Base-by-base conservation (phyloP, 1,140 invertebrate species). In the Anoplophora glabripennis region DNA sequence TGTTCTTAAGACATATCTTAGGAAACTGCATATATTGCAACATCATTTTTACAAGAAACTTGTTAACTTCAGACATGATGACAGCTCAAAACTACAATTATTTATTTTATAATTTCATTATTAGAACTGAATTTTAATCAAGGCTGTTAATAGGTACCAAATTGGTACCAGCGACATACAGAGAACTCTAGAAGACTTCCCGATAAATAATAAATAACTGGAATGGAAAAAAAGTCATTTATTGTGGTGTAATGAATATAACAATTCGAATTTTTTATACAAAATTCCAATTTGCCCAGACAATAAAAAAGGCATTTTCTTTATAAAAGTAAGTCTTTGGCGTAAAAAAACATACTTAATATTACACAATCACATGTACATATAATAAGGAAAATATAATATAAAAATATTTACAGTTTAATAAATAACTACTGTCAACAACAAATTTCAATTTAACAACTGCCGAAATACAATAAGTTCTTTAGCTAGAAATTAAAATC, bases 401-500 rank as follows among this genome's bases (percentile, higher is more conserved):
- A 52, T 35, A 52, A 52, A 52, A 38, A 57, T 57, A 57, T 57
- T 42, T 49, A 51, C 47, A 57, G 33, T 48, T 40, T 40, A 56
- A 56, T 48, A 56, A 56, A 47, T 47, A 56, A 34, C 11, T 33
- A 33, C 21, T 28, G 18, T 33, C 11, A 33, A 11, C 35, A 49
- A 33, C 35, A 9, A 15, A 37, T 41, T 52, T n/a, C 49, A 11
- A 11, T 38, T 37, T n/a, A 49, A 40, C 12, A 40, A 52, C 15
- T 11, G 15, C 12, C 36, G 10, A 35, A 52, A 38, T 15, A 52
- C 14, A 11, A 38, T n/a, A 18, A 18, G 17, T 52, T 21, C 15
- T 40, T 11, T n/a, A 18, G 49, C 15, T 28, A 51, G 44, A 18
- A 57, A 49, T 47, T 14, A 17, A 40, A 12, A 11, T 46, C 15